A percentile compares a stretch with the other conserved stretches of the same genome.
Conservation (phyloP, 2,888 invertebrate genomes). For the Lordiphosa andalusiaca region DNA sequence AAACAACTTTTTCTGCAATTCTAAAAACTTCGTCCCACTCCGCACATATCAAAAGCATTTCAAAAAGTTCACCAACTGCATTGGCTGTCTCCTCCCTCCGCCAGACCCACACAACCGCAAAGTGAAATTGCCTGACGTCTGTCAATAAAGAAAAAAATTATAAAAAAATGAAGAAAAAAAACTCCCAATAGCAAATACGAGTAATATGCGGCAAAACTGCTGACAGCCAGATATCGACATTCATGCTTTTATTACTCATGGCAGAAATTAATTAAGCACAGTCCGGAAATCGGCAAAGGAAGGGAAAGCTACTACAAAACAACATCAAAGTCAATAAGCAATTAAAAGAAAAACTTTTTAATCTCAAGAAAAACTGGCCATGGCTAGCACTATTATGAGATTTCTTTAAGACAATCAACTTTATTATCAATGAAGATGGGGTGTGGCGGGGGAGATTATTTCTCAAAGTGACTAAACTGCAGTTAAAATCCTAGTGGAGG, state of each 20-base stretch:
- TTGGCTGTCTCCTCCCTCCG: slow-evolving; percentile 27
- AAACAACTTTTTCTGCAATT: slow-evolving; percentile 34
- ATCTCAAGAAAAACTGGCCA: slow-evolving; percentile 25
- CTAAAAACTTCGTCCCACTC: slow-evolving; percentile 1
- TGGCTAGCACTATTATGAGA: slow-evolving; percentile 6
- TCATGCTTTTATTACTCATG: slow-evolving; percentile 56
- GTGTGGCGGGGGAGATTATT: no score
- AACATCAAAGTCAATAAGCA: slow-evolving; percentile 47
- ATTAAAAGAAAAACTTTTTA: slow-evolving; percentile 58
- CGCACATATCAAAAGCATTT: slow-evolving; percentile 20
- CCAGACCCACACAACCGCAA: slow-evolving; percentile 45
- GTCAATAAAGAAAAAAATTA: slow-evolving; percentile 37
- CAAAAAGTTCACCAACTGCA: slow-evolving; percentile 34
- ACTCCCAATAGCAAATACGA: slow-evolving; percentile 56
- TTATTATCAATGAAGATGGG: background rate
- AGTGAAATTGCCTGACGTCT: slow-evolving; percentile 64
- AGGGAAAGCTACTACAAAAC: slow-evolving; percentile 21
- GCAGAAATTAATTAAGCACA: slow-evolving; percentile 68
- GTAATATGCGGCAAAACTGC: slow-evolving; percentile 57
- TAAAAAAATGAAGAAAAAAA: background rate
- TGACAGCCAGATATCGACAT: slow-evolving; percentile 51
- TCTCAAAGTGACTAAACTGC: slow-evolving; percentile 5
- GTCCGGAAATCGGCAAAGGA: slow-evolving; percentile 17
- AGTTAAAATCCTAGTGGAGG: slow-evolving; percentile 5
- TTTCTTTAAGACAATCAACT: slow-evolving; percentile 8